Percentiles rank a stretch among this genome's conserved stretches.
Conservation (phyloP, 1,140 invertebrate species). For the Drosophila mojavensis region DNA sequence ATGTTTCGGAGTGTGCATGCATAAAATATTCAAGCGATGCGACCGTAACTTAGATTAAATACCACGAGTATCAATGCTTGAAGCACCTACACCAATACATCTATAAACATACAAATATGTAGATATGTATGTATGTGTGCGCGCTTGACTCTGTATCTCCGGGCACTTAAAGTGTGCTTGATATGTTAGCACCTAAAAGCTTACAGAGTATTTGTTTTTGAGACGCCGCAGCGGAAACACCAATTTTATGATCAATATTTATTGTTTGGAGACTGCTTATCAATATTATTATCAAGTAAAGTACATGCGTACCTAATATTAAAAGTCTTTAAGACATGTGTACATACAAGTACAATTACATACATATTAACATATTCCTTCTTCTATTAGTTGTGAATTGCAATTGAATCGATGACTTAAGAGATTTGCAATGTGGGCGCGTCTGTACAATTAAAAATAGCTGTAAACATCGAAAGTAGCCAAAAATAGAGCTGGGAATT, state of each 20-base stretch:
- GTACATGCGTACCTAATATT: background rate
- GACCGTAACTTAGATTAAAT: constrained; percentile 41
- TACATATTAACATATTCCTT: background rate
- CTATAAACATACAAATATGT: background rate
- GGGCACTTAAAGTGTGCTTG: background rate
- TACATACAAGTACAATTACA: background rate
- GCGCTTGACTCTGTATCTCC: background rate
- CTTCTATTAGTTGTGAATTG: constrained; percentile 1
- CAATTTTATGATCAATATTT: constrained; percentile 19
- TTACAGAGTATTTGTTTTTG: constrained; percentile 10
- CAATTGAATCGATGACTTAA: constrained; percentile 33
- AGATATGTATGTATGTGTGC: too few relatives aligned
- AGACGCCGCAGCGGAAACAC: constrained; percentile 13
- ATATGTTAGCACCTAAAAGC: constrained; percentile 5
- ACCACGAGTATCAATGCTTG: constrained; percentile 15
- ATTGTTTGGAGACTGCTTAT: constrained; percentile 2
- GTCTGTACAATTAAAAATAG: constrained; percentile 47
- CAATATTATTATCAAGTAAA: constrained; percentile 14
- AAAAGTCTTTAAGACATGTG: constrained; percentile 1
- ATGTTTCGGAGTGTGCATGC: background rate
- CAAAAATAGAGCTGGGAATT: constrained; percentile 41
- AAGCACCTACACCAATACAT: background rate
- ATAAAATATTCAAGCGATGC: background rate
- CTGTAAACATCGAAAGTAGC: constrained; percentile 43
- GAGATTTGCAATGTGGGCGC: constrained; percentile 33